Evolutionary conservation across 2,113 vertebrate genomes (phyloP).

Genomic region (Engystomops pustulosus): DNA sequence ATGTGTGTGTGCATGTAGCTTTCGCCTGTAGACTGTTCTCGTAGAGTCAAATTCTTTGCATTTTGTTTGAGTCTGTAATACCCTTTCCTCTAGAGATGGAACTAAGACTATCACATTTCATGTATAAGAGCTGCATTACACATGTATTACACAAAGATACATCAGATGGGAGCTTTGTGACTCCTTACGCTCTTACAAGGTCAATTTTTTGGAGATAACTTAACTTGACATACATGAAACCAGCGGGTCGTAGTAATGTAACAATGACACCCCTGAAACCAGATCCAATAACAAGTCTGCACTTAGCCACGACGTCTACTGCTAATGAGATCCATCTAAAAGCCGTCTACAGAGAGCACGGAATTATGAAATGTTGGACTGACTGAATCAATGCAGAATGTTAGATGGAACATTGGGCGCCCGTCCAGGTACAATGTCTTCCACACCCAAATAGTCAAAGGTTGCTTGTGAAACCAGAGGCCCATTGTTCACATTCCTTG

Average conservation of each 20-base stretch:
- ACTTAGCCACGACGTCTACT: constrained; percentile 15
- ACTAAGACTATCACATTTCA: background rate
- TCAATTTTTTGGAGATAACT: background rate
- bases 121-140: too few species aligned
- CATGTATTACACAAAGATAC: too few species aligned
- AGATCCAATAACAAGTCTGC: background rate
- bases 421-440: constrained; percentile 42
- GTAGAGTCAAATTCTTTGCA: background rate
- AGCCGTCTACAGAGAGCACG: background rate
- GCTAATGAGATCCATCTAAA: constrained; percentile 25
- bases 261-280: constrained; percentile 19
- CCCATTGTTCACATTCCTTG: constrained; percentile 39
- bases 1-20: too few species aligned
- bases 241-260: background rate
- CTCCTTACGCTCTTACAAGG: too few species aligned
- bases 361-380: background rate
- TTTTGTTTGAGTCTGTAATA: background rate
- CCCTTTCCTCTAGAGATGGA: background rate
- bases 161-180: too few species aligned
- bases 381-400: constrained; percentile 37
- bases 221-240: background rate
- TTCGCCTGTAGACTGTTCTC: background rate
- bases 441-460: constrained; percentile 32
- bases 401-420: constrained; percentile 25
- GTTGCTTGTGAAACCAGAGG: constrained; percentile 30